Base-by-base conservation (phyloP, 2,888 invertebrate genomes). In the Ochropleura plecta region DNA sequence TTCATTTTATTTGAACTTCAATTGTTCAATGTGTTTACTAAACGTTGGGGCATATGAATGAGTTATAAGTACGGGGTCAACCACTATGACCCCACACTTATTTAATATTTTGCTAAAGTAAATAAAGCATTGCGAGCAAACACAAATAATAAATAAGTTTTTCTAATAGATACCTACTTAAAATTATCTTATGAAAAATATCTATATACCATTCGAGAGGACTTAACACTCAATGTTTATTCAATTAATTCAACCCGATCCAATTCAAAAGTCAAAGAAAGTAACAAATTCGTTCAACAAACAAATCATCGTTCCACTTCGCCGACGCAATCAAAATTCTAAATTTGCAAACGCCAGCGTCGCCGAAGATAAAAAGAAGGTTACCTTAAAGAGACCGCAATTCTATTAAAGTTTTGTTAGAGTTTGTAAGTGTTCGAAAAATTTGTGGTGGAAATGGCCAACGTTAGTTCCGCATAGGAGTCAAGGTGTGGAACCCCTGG, bases 371-470 rank as follows among this genome's bases (percentile, higher is more conserved):
- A 83, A 84, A 81, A 86, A 84, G 73, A 78, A 81, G 72, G 76
- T 73, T 81, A 63, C 83, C 76, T 78, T 82, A 89, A 88, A 86
- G 86, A 88, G 83, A 87, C 86, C 84, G 86, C 86, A 82, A 81
- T 89, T 90, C 88, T 88, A 87, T 85, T 86, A 87, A 85, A 88
- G 89, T 90, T 90, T 88, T 82, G 79, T 79, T 89, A 89, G 88
- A 87, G 84, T 90, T 88, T 85, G 86, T 88, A 86, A 89, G 88
- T 91, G 91, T 92, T 91, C 84, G 90, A 92, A 92, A 92, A 92
- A 91, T 89, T 90, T 90, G 89, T 88, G 89, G 90, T 87, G 88
- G 89, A 92, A 93, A 93, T 91, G 91, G 91, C 92, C 90, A 87
- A 84, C 89, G 89, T 89, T 89, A 88, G 92, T 92, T 93, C 92